Percentiles rank a stretch among this genome's conserved stretches.
These are phyloP conservation scores for Trichechus manatus DNA, from an alignment of 2,113 vertebrate genomes.

Conservation along the genomic window DNA sequence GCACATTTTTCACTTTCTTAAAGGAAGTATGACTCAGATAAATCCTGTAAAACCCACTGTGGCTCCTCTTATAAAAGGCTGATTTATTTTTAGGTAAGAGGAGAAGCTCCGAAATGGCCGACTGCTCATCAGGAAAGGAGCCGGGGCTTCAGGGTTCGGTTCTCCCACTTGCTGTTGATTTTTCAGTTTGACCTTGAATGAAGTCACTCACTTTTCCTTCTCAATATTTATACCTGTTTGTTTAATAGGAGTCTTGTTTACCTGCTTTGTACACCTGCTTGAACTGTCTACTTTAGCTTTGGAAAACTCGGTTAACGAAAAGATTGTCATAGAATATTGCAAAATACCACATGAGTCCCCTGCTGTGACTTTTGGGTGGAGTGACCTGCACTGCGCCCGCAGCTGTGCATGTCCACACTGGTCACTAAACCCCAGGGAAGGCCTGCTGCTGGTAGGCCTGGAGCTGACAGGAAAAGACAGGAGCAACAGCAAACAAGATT, in stretches of 20 bases:
- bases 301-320: neutral
- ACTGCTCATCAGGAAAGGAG: neutral
- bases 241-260: neutral
- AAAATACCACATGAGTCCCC: rapidly evolving
- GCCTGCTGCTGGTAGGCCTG: rapidly evolving
- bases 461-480: rapidly evolving
- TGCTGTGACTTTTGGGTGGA: neutral
- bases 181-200: slow-evolving; percentile 50
- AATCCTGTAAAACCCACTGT: neutral
- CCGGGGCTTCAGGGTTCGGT: neutral
- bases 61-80: neutral
- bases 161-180: neutral
- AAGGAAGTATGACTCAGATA: neutral
- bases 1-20: neutral
- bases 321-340: neutral
- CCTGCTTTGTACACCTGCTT: neutral
- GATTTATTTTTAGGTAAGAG: neutral
- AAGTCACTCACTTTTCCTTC: neutral
- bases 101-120: neutral
- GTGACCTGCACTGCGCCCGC: rapidly evolving
- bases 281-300: neutral
- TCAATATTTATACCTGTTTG: neutral
- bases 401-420: rapidly evolving
- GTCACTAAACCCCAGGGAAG: neutral
- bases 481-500: neutral